These are phyloP conservation scores for Cataglyphis altisquamis DNA, from an alignment of 2,888 invertebrate genomes.

Conservation along the genomic window DNA sequence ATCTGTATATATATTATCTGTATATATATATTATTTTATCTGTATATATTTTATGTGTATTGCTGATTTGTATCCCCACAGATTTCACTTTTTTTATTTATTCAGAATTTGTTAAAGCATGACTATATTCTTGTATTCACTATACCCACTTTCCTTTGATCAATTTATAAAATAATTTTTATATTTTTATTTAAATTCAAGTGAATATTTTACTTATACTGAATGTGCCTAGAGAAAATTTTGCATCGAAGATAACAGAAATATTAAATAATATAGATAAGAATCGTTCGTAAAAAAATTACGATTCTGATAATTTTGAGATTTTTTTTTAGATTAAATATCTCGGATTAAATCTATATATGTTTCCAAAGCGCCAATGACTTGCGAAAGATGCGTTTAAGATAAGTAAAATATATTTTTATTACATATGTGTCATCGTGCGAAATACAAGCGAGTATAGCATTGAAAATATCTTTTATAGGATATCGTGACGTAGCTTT, in stretches of 20 bases:
- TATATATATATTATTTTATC: background rate
- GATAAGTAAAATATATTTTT: conserved; percentile 1
- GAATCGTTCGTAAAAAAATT: background rate
- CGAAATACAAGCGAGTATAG: background rate
- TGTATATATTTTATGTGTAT: background rate
- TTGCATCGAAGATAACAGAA: background rate
- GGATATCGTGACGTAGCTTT: background rate
- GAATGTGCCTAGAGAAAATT: background rate
- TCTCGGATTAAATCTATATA: background rate
- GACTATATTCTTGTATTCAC: background rate
- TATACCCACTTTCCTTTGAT: no score
- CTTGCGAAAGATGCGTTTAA: background rate
- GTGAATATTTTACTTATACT: background rate
- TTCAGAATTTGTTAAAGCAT: background rate
- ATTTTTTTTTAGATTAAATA: background rate
- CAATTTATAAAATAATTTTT: background rate
- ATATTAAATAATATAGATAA: background rate
- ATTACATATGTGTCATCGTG: background rate
- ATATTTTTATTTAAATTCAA: background rate
- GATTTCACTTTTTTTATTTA: no score
- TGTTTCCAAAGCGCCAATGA: background rate
- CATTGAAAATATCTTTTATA: background rate
- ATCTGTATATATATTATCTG: no score
- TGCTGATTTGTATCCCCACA: background rate
- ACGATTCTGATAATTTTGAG: background rate